These are phyloP conservation scores for Desoria tigrina DNA, from an alignment of 2,888 invertebrate species.

Conservation along the genomic window DNA sequence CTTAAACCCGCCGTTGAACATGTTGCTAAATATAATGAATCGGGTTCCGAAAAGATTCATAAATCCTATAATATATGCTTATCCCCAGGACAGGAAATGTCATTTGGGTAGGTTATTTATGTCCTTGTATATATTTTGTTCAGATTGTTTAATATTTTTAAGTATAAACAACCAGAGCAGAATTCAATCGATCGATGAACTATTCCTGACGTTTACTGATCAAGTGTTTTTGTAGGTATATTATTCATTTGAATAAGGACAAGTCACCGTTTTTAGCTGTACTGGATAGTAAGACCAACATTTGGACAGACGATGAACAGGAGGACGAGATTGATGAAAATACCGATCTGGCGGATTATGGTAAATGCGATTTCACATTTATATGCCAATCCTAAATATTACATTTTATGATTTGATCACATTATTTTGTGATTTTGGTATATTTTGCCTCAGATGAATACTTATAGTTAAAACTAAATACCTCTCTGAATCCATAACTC, in stretches of 20 bases:
- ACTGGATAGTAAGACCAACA: constrained; percentile 39
- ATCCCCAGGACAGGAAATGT: too few relatives aligned
- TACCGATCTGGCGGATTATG: constrained; percentile 32
- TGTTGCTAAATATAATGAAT: too few relatives aligned
- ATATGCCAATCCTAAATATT: not conserved
- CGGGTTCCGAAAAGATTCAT: too few relatives aligned
- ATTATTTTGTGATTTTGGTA: not conserved
- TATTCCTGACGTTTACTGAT: too few relatives aligned
- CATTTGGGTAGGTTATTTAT: too few relatives aligned
- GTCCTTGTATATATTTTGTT: too few relatives aligned
- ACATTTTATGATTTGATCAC: not conserved
- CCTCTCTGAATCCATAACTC: not conserved
- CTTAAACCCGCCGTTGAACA: too few relatives aligned
- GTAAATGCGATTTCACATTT: constrained; percentile 29
- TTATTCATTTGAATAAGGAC: constrained; percentile 36
- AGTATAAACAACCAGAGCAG: too few relatives aligned
- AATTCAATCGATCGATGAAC: too few relatives aligned
- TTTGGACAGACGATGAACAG: constrained; percentile 49
- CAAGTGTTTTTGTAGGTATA: constrained; percentile 26
- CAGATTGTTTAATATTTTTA: too few relatives aligned
- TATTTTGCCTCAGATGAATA: not conserved
- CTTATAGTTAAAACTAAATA: not conserved
- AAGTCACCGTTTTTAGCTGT: constrained; percentile 36
- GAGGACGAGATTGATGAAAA: constrained; percentile 30
- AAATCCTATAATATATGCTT: too few relatives aligned